Base-by-base conservation (phyloP, 2,113 vertebrate genomes). In the Scomber colias region DNA sequence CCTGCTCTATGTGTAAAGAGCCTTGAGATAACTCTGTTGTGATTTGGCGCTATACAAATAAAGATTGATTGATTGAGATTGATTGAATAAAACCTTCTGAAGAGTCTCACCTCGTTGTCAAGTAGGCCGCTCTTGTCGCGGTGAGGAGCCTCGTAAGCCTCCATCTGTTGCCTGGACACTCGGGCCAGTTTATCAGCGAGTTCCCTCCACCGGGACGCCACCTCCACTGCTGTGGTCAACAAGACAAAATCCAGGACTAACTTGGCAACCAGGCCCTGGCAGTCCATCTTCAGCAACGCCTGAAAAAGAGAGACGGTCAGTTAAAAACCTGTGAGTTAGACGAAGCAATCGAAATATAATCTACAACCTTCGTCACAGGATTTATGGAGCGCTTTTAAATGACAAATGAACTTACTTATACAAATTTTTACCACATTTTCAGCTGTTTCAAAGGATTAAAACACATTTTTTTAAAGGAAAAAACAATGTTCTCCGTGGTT, bases 211-310 rank as follows among this genome's bases (percentile, higher is more conserved):
- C 98, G 95, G n/a, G 96, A 94, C 0, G 97, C 96, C 90, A 98
- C 97, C 91, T 99, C 98, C n/a, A 99, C 98, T 0, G 98, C 98
- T 0, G 97, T 97, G 85, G 98, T 99, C 86, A 99, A 91, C 78
- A 99, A 90, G 65, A 98, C 97, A 0, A 99, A 98, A 85, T 99
- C 98, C 92, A 98, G 95, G 24, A 99, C 92, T 78, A 99, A 94
- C 15, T 96, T 90, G 57, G 97, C 96, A 4, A 99, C 98, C 83
- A 99, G 92, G 59, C 98, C 98, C 86, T 99, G 98, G 88, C 97
- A 99, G 93, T 99, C 97, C 95, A 99, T 97, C 88, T 97, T 99
- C 90, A 99, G 92, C 78, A 99, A 83, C 9, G 98, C 98, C 98
- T 99, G 87, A 16, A 1, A 30, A 45, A 49, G 46, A 75, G 27